Evolutionary conservation across 2,797 vertebrate species (phyloP).

Genomic region (Brachyalestes nurse): DNA sequence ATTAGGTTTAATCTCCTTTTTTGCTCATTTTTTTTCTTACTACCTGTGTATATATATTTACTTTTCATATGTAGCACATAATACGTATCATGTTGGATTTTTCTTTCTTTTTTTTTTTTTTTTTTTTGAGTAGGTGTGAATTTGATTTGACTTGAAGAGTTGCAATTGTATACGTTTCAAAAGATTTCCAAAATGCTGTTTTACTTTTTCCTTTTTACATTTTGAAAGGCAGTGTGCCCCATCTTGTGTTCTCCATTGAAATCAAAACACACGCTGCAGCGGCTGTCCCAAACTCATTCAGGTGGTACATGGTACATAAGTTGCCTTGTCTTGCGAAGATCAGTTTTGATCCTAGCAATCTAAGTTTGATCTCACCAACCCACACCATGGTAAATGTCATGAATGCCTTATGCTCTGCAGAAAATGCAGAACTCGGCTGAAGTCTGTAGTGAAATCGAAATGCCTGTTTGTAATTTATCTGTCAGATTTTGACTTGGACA

Average conservation of each 20-base stretch:
- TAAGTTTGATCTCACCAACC: too few relatives aligned
- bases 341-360: neutral
- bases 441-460: conserved; percentile 17
- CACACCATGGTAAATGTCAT: too few relatives aligned
- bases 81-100: conserved; percentile 74
- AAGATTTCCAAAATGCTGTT: conserved; percentile 80
- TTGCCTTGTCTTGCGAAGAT: neutral
- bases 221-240: conserved; percentile 61
- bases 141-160: conserved; percentile 85
- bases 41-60: conserved; percentile 84
- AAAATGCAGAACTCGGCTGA: conserved; percentile 1
- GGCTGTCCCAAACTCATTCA: conserved; percentile 56
- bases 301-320: conserved; percentile 75
- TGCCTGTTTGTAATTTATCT: conserved; percentile 24
- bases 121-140: conserved; percentile 75
- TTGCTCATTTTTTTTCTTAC: conserved; percentile 76
- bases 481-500: conserved; percentile 37
- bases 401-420: neutral
- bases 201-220: conserved; percentile 45
- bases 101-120: conserved; percentile 69
- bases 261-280: conserved; percentile 61
- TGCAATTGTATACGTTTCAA: conserved; percentile 74
- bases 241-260: conserved; percentile 57
- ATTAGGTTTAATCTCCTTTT: conserved; percentile 87
- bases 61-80: conserved; percentile 84